These are phyloP conservation scores for Drosophila pachea DNA, from an alignment of 1,140 invertebrate genomes.

Conservation along the genomic window DNA sequence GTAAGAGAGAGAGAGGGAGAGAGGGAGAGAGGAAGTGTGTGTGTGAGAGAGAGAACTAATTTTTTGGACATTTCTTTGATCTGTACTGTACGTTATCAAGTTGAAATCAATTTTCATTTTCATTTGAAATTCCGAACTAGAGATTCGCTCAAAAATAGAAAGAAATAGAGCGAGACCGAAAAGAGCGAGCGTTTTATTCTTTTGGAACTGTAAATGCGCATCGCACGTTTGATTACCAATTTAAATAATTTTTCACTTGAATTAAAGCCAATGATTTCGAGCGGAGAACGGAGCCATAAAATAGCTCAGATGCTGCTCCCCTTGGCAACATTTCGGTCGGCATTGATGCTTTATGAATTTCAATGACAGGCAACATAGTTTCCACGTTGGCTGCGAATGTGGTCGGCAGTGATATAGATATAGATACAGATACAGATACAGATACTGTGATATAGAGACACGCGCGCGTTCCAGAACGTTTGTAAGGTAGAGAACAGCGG, in stretches of 20 bases:
- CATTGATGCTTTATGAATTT: slow-evolving; percentile 76
- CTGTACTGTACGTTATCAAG: slow-evolving; percentile 58
- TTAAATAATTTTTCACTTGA: slow-evolving; percentile 78
- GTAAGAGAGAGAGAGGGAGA: too few species aligned
- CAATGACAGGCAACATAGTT: slow-evolving; percentile 67
- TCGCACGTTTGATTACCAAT: slow-evolving; percentile 73
- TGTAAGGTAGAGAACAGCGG: slow-evolving; percentile 32
- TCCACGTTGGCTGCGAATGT: slow-evolving; percentile 34
- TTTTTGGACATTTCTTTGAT: slow-evolving; percentile 56
- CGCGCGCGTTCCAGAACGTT: slow-evolving; percentile 11
- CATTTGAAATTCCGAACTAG: slow-evolving; percentile 38
- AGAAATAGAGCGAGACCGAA: slow-evolving; percentile 33
- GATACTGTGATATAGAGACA: slow-evolving; percentile 24
- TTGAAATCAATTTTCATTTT: slow-evolving; percentile 70
- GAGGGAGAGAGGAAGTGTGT: too few species aligned
- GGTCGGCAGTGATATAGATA: slow-evolving; percentile 29
- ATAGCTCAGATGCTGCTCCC: slow-evolving; percentile 9
- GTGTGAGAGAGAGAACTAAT: not conserved
- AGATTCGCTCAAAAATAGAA: slow-evolving; percentile 40
- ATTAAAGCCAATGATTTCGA: slow-evolving; percentile 76
- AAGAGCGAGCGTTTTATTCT: not conserved
- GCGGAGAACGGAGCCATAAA: slow-evolving; percentile 49
- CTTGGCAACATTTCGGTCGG: not conserved
- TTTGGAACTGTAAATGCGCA: slow-evolving; percentile 25
- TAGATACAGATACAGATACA: slow-evolving; percentile 25